Evolutionary conservation across 2,113 vertebrate genomes (phyloP).

Genomic region (Zosterops hypoxanthus): DNA sequence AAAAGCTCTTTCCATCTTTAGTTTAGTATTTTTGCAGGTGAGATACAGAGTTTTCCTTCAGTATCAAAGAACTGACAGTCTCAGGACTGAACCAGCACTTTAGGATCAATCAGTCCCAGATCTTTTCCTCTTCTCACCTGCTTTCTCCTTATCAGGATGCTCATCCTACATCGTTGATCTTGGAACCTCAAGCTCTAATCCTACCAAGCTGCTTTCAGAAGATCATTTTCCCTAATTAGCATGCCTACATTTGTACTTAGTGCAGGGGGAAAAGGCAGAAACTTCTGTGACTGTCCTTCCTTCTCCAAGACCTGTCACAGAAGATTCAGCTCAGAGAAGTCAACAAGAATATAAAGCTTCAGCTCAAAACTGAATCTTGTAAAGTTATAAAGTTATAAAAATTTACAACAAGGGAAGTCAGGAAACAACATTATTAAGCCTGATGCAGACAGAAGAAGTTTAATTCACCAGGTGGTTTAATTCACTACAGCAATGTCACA

Average conservation of each 20-base stretch:
- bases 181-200: background rate
- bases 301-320: background rate
- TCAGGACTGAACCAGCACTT: background rate
- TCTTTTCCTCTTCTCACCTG: background rate
- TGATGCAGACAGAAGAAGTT: background rate
- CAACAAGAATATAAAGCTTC: background rate
- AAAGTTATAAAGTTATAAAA: background rate
- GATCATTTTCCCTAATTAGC: background rate
- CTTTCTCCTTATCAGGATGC: background rate
- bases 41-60: background rate
- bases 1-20: background rate
- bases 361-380: background rate
- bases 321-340: background rate
- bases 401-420: background rate
- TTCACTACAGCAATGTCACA: background rate
- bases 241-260: background rate
- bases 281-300: background rate
- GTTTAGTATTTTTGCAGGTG: background rate
- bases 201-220: background rate
- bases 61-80: background rate
- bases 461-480: background rate
- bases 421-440: background rate
- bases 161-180: background rate
- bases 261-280: background rate
- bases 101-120: background rate